Evolutionary conservation across 1,140 invertebrate genomes (phyloP).

Genomic region (Arctopsyche grandis): DNA sequence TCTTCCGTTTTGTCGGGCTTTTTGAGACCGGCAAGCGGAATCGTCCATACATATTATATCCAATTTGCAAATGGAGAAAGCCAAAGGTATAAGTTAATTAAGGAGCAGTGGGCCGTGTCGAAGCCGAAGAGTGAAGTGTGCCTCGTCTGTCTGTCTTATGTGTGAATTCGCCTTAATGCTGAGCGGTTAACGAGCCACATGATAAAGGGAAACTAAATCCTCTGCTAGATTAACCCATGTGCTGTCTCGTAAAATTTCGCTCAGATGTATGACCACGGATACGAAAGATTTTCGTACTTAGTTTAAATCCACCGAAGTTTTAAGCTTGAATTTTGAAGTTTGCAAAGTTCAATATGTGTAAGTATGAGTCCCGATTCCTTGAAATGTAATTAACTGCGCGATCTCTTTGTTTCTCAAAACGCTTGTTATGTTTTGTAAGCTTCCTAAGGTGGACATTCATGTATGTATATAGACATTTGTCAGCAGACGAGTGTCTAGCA

Average conservation of each 20-base stretch:
- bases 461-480: too few relatives aligned
- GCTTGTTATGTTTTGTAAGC: too few relatives aligned
- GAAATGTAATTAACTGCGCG: too few relatives aligned
- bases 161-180: background rate
- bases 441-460: too few relatives aligned
- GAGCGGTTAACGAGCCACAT: background rate
- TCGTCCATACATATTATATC: background rate
- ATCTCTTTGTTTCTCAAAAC: too few relatives aligned
- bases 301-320: too few relatives aligned
- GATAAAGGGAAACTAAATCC: background rate
- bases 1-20: background rate
- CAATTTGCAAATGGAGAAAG: conserved; percentile 5
- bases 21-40: background rate
- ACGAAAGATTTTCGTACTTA: too few relatives aligned
- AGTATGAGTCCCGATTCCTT: too few relatives aligned
- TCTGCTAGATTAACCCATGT: background rate
- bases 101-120: background rate
- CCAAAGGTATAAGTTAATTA: conserved; percentile 7
- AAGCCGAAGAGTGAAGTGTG: background rate
- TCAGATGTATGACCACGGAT: background rate
- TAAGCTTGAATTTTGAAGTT: too few relatives aligned
- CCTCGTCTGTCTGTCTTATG: background rate
- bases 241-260: conserved; percentile 6
- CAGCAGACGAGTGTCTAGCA: too few relatives aligned
- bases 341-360: too few relatives aligned